Conservation (phyloP, 2,113 vertebrate genomes). For the Puntigrus tetrazona region DNA sequence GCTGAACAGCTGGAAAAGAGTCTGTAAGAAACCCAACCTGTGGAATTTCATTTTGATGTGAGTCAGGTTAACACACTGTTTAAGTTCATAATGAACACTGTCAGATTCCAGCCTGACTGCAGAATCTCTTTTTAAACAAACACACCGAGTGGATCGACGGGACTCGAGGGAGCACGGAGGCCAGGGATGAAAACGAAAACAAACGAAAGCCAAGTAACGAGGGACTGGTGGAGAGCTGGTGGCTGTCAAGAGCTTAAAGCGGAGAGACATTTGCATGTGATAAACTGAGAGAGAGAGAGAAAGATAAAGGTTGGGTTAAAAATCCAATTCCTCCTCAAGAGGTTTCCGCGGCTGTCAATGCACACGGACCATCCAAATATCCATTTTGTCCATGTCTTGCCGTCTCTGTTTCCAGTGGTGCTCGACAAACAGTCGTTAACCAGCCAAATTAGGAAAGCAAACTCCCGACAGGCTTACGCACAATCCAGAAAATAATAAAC, state of each 20-base stretch:
- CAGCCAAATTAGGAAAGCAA: slow-evolving; percentile 45
- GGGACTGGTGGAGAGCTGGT: neutral
- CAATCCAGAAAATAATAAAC: slow-evolving; percentile 41
- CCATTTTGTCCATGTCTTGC: neutral
- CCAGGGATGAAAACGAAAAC: slow-evolving; percentile 26
- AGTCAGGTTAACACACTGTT: slow-evolving; percentile 39
- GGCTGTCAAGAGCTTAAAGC: slow-evolving; percentile 16
- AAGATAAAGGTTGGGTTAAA: slow-evolving; percentile 13
- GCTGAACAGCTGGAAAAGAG: slow-evolving; percentile 1
- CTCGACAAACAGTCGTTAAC: slow-evolving; percentile 5
- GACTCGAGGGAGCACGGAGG: slow-evolving; percentile 27
- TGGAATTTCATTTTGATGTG: slow-evolving; percentile 45
- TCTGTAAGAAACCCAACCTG: slow-evolving; percentile 38
- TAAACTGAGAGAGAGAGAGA: slow-evolving; percentile 12
- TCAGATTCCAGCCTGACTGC: slow-evolving; percentile 41
- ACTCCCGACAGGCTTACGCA: slow-evolving; percentile 41
- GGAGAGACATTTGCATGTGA: neutral
- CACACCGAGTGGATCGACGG: slow-evolving; percentile 13
- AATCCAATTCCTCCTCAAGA: slow-evolving; percentile 19
- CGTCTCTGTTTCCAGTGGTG: neutral
- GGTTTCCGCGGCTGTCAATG: slow-evolving; percentile 20
- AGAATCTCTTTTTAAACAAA: slow-evolving; percentile 41
- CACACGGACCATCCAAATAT: slow-evolving; percentile 21
- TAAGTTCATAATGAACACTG: slow-evolving; percentile 28
- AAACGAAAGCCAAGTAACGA: slow-evolving; percentile 25